These are phyloP conservation scores for Lutraria rhynchaena DNA, from an alignment of 1,140 invertebrate genomes.

Conservation along the genomic window DNA sequence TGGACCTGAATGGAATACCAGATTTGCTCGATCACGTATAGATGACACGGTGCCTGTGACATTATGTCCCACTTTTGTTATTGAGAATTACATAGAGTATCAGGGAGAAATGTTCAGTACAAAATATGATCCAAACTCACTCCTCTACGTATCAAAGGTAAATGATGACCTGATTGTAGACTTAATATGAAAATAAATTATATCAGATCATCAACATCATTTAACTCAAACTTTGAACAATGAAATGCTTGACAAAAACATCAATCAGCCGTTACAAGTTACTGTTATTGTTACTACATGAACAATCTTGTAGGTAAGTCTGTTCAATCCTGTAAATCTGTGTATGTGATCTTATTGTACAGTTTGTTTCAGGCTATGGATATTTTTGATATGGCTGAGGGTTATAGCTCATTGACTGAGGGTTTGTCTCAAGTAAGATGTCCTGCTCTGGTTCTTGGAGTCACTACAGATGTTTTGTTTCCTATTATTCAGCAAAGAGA, in stretches of 20 bases:
- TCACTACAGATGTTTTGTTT: conserved; percentile 82
- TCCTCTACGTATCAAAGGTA: conserved; percentile 82
- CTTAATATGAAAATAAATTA: too few species aligned
- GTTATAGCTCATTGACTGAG: conserved; percentile 67
- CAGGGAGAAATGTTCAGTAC: conserved; percentile 81
- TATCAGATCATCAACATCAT: too few species aligned
- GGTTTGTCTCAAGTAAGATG: conserved; percentile 75
- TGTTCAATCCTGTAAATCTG: neutral
- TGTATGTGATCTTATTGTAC: too few species aligned
- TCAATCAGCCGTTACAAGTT: too few species aligned
- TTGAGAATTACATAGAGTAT: conserved; percentile 82
- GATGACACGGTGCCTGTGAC: conserved; percentile 67
- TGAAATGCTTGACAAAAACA: too few species aligned
- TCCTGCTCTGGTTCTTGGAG: conserved; percentile 81
- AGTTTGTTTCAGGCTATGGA: conserved; percentile 80
- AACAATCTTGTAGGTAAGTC: too few species aligned
- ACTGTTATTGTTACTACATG: too few species aligned
- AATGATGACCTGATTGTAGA: too few species aligned
- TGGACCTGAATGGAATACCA: conserved; percentile 81
- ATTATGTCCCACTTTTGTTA: conserved; percentile 80
- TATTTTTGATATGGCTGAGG: conserved; percentile 80
- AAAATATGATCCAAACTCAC: conserved; percentile 82
- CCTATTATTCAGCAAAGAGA: conserved; percentile 81
- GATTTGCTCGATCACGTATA: conserved; percentile 80
- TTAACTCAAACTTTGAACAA: too few species aligned